Conservation (phyloP, 1,140 invertebrate species). For the Palaemon carinicauda region DNA sequence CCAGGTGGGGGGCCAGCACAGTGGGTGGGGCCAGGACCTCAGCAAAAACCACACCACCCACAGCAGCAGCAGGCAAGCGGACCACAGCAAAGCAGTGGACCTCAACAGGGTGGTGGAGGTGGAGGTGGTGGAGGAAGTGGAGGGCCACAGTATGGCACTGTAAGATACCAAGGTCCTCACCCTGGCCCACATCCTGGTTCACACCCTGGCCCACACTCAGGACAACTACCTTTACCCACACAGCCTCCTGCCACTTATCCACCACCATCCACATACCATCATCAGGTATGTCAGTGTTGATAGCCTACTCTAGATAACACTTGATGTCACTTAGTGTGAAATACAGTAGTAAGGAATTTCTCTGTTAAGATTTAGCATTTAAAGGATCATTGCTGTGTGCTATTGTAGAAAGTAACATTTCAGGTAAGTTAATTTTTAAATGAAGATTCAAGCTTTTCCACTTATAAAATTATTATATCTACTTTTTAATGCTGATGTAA, state of each 20-base stretch:
- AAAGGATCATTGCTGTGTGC: no score
- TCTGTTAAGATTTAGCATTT: no score
- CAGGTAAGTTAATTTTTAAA: no score
- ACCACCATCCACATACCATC: constrained; percentile 16
- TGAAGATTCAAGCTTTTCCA: no score
- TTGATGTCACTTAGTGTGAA: no score
- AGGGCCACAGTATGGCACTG: constrained; percentile 11
- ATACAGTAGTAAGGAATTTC: no score
- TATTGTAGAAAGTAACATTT: no score
- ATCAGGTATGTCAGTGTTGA: constrained; percentile 16
- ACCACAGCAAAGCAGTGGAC: not conserved
- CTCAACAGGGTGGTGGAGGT: constrained; percentile 11
- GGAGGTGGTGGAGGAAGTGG: not conserved
- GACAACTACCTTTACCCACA: constrained; percentile 1
- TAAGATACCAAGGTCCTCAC: not conserved
- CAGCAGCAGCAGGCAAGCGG: not conserved
- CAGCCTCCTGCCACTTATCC: constrained; percentile 27
- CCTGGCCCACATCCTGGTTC: not conserved
- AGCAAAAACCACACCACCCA: constrained; percentile 13
- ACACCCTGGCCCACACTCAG: not conserved
- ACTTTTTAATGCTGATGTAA: no score
- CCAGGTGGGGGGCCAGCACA: not conserved
- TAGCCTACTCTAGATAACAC: not conserved
- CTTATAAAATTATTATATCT: no score
- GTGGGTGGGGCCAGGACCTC: constrained; percentile 14